phyloP scores from a whole-genome alignment of 2,888 invertebrate genomes.

The Drosophila helvetica region DNA sequence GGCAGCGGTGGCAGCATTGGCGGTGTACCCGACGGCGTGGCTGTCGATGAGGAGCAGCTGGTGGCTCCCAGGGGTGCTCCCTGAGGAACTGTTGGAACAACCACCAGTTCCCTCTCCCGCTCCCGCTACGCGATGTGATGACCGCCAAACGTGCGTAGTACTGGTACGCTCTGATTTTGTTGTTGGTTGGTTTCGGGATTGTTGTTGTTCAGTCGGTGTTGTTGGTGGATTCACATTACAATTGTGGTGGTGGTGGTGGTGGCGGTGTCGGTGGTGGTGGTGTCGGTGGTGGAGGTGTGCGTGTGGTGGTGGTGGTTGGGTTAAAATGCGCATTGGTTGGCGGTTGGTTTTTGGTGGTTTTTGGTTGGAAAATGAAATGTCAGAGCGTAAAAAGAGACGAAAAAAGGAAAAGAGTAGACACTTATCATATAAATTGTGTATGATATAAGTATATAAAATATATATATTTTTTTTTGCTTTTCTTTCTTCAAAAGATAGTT shows the following conservation, averaged over 20 bases:
- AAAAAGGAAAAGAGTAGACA: slow-evolving; percentile 79
- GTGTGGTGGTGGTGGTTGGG: slow-evolving; percentile 30
- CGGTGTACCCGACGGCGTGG: slow-evolving; percentile 79
- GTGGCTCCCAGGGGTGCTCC: slow-evolving; percentile 63
- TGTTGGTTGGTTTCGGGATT: slow-evolving; percentile 29
- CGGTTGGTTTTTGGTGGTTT: slow-evolving; percentile 51
- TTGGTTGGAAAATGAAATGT: slow-evolving; percentile 74
- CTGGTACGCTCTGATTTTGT: slow-evolving; percentile 83
- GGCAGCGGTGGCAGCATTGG: slow-evolving; percentile 80
- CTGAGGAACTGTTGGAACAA: slow-evolving; percentile 63
- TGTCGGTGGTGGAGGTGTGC: slow-evolving; percentile 19
- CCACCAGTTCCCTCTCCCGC: slow-evolving; percentile 82
- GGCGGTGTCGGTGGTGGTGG: slow-evolving; percentile 20
- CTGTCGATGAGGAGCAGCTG: slow-evolving; percentile 65
- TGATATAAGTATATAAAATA: slow-evolving; percentile 73
- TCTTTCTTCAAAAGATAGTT: slow-evolving; percentile 28
- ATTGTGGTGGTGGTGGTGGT: slow-evolving; percentile 26
- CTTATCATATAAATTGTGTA: slow-evolving; percentile 79
- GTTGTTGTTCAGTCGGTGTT: slow-evolving; percentile 23
- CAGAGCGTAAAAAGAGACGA: slow-evolving; percentile 80
- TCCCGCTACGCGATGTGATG: slow-evolving; percentile 85
- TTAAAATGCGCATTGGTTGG: slow-evolving; percentile 56
- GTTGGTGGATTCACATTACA: slow-evolving; percentile 48
- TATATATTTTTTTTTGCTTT: slow-evolving; percentile 43
- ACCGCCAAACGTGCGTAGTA: slow-evolving; percentile 84